Evolutionary conservation across 2,113 vertebrate species (phyloP).

Genomic region (Hylia prasina): DNA sequence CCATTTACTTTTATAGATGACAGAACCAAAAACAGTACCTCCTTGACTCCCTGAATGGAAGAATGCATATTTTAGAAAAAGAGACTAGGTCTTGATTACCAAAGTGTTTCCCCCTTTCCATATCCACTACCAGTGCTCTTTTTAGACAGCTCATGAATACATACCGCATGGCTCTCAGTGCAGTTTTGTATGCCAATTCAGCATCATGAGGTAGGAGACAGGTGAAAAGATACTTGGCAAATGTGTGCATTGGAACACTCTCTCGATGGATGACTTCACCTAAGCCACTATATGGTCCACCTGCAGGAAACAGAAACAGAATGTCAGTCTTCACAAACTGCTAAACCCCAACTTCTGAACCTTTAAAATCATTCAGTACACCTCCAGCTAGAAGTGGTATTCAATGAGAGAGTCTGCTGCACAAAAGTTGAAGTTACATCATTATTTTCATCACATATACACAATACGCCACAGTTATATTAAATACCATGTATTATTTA

Average conservation of each 20-base stretch:
- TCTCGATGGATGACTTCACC: slow-evolving; percentile 94
- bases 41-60: not conserved
- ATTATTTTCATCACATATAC: not conserved
- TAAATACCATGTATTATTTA: not conserved
- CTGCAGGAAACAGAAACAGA: slow-evolving; percentile 65
- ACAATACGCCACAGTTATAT: not conserved
- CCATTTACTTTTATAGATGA: not conserved
- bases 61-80: not conserved
- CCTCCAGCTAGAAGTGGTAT: not conserved
- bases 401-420: not conserved
- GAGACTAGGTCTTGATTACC: not conserved
- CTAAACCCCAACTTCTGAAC: not conserved
- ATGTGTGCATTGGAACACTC: slow-evolving; percentile 99
- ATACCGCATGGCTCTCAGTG: slow-evolving; percentile 98
- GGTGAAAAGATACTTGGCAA: slow-evolving; percentile 98
- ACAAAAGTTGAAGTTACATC: not conserved
- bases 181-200: slow-evolving; percentile 95
- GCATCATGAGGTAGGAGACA: slow-evolving; percentile 98
- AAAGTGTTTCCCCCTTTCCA: not conserved
- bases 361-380: not conserved
- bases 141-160: slow-evolving; percentile 44
- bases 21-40: not conserved
- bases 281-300: slow-evolving; percentile 94
- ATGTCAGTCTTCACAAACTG: not conserved
- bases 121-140: not conserved